phyloP scores from a whole-genome alignment of 2,113 vertebrate genomes.

The Plotosus lineatus region DNA sequence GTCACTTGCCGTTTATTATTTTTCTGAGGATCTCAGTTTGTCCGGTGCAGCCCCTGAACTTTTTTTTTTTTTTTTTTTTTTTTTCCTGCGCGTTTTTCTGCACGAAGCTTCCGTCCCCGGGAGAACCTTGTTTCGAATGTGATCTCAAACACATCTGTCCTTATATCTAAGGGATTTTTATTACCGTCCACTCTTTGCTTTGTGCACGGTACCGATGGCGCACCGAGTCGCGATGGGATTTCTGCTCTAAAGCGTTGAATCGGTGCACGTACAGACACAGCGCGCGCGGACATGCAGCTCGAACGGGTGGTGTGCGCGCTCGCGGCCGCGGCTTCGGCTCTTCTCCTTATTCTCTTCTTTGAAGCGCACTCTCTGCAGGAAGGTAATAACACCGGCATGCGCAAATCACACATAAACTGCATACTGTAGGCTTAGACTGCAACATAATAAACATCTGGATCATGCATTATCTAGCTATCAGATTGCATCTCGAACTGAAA shows the following conservation, averaged over 20 bases:
- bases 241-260: slow-evolving; percentile 19
- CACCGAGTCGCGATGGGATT: slow-evolving; percentile 33
- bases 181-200: neutral
- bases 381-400: slow-evolving; percentile 39
- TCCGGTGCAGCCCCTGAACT: slow-evolving; percentile 14
- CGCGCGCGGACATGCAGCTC: slow-evolving; percentile 48
- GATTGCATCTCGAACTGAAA: neutral
- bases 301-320: slow-evolving; percentile 49
- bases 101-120: neutral
- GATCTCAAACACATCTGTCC: neutral
- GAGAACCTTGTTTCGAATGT: neutral
- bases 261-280: neutral
- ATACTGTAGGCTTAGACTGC: neutral
- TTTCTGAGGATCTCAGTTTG: neutral
- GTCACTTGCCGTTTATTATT: neutral
- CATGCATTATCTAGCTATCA: neutral
- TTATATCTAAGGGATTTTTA: slow-evolving; percentile 4
- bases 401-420: neutral
- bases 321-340: slow-evolving; percentile 41
- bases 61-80: slow-evolving; percentile 25
- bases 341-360: slow-evolving; percentile 42
- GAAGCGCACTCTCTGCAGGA: slow-evolving; percentile 44
- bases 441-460: neutral
- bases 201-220: neutral
- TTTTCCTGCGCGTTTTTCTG: neutral